Evolutionary conservation across 2,888 invertebrate genomes (phyloP).

Genomic region (Hyles lineata): DNA sequence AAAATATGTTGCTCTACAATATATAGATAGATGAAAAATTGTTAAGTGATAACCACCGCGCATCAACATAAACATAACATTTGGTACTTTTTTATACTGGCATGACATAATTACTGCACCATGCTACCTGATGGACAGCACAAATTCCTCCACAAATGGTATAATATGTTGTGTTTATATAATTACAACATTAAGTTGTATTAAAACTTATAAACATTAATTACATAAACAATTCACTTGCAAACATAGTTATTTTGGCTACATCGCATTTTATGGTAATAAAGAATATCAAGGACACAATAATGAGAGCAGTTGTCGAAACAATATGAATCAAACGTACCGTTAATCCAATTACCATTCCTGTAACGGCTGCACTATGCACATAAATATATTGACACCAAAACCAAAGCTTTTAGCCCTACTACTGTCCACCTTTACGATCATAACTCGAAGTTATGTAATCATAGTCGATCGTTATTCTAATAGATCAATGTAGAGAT

Average conservation of each 20-base stretch:
- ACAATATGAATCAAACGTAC: constrained; percentile 49
- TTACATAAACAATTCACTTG: neutral
- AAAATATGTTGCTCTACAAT: too few relatives aligned
- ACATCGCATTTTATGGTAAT: neutral
- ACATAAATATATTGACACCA: constrained; percentile 58
- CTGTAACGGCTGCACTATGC: constrained; percentile 53
- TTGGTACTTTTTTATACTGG: too few relatives aligned
- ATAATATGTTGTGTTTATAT: too few relatives aligned
- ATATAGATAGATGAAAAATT: too few relatives aligned
- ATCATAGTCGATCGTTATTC: neutral
- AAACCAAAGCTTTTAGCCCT: constrained; percentile 48
- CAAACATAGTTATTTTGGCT: neutral
- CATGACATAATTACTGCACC: too few relatives aligned
- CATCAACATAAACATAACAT: too few relatives aligned
- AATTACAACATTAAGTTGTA: too few relatives aligned
- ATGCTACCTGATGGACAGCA: too few relatives aligned
- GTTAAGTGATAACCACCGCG: too few relatives aligned
- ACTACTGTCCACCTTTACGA: constrained; percentile 47
- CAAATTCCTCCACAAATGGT: too few relatives aligned
- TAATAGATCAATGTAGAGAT: too few relatives aligned
- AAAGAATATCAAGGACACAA: neutral
- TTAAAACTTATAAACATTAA: neutral
- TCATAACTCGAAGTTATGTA: constrained; percentile 38
- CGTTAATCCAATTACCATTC: constrained; percentile 75
- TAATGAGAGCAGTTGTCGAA: constrained; percentile 45